Percentiles rank a stretch among this genome's conserved stretches.
Conservation (phyloP, 1,140 invertebrate species). For the Panulirus ornatus region DNA sequence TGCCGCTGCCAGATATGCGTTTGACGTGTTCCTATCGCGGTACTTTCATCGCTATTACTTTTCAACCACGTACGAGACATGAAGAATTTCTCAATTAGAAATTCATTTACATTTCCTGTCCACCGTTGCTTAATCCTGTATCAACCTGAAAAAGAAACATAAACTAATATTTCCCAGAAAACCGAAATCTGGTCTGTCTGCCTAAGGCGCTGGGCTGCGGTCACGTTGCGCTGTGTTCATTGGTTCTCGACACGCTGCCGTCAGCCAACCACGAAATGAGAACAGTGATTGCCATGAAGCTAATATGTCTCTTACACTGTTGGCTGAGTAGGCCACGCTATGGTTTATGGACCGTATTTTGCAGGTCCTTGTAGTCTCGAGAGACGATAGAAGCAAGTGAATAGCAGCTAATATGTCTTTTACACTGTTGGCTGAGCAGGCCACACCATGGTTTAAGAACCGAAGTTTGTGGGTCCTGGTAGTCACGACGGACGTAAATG, state of each 20-base stretch:
- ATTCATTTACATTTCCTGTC: too few species aligned
- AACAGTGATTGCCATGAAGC: conserved; percentile 28
- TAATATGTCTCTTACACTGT: conserved; percentile 45
- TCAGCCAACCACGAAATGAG: conserved; percentile 63
- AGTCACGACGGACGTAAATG: conserved; percentile 8
- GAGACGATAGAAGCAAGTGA: background rate
- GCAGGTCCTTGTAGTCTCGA: conserved; percentile 40
- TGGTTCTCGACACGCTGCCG: conserved; percentile 36
- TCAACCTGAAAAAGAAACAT: too few species aligned
- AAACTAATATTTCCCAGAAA: background rate
- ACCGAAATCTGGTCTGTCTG: background rate
- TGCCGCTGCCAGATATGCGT: background rate
- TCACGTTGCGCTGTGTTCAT: conserved; percentile 47
- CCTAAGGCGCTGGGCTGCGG: background rate
- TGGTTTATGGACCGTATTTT: too few species aligned
- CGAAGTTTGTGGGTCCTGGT: background rate
- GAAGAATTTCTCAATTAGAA: too few species aligned
- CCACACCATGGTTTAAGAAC: too few species aligned
- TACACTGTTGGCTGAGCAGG: too few species aligned
- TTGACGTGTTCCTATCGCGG: background rate
- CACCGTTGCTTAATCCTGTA: too few species aligned
- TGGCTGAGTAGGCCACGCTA: too few species aligned
- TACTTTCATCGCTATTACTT: background rate
- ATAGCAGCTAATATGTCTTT: too few species aligned
- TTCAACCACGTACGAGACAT: too few species aligned